Evolutionary conservation across 2,113 vertebrate genomes (phyloP).

Genomic region (Trochalopteron elliotii): DNA sequence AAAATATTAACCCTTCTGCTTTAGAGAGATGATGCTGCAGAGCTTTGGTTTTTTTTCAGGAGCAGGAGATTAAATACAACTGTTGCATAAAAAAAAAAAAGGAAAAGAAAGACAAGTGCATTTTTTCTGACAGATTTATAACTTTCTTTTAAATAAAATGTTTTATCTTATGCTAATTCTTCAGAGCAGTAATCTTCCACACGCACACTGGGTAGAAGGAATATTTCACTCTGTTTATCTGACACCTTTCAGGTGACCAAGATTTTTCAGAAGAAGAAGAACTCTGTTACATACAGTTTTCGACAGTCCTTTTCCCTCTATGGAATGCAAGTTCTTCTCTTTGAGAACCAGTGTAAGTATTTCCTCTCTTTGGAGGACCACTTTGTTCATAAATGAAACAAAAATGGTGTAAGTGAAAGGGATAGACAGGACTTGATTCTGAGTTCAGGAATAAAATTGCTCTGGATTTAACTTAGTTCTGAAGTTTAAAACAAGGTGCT

Average conservation of each 20-base stretch:
- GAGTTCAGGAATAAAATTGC: background rate
- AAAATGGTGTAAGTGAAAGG: background rate
- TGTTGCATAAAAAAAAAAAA: background rate
- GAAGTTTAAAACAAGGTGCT: background rate
- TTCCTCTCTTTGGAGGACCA: background rate
- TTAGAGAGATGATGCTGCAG: background rate
- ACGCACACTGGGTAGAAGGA: background rate
- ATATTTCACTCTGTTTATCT: background rate
- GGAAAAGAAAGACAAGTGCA: background rate
- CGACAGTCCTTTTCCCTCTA: conserved; percentile 95
- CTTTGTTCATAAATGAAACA: background rate
- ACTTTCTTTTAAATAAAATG: background rate
- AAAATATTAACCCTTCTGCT: background rate
- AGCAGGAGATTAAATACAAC: background rate
- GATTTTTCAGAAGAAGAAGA: conserved; percentile 99
- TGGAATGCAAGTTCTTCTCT: conserved; percentile 95
- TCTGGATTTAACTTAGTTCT: background rate
- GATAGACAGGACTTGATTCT: background rate
- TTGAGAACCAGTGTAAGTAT: conserved; percentile 95
- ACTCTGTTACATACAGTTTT: conserved; percentile 96
- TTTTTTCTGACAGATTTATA: background rate
- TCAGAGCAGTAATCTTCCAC: background rate
- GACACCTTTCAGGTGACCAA: conserved; percentile 87
- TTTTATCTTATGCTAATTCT: background rate
- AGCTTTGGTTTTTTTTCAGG: background rate